Conservation (phyloP, 35 echinoderm and acorn worm species). For the Amphiura filiformis region DNA sequence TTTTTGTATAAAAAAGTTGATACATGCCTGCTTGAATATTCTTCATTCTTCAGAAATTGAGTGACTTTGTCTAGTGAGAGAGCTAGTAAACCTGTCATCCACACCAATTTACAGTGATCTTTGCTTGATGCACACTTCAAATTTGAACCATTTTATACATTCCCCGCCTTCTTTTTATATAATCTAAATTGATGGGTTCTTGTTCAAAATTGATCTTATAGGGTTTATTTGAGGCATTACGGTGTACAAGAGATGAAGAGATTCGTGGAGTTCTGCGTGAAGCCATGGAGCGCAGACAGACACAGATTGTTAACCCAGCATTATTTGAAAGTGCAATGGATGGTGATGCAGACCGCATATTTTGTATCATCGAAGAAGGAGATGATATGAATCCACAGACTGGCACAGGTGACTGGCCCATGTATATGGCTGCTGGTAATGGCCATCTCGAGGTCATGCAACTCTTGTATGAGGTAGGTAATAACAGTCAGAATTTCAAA, state of each 20-base stretch:
- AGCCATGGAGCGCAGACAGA: conserved; percentile 68
- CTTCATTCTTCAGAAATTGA: too few relatives aligned
- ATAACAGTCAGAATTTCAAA: background rate
- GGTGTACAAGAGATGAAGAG: conserved; percentile 24
- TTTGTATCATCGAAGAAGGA: conserved; percentile 77
- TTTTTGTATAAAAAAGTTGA: too few relatives aligned
- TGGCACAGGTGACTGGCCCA: conserved; percentile 85
- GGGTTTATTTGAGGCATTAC: conserved; percentile 60
- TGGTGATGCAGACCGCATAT: conserved; percentile 71
- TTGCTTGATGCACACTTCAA: too few relatives aligned
- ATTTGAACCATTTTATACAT: too few relatives aligned
- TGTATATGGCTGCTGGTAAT: conserved; percentile 86
- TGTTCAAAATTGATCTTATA: too few relatives aligned
- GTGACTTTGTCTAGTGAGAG: too few relatives aligned
- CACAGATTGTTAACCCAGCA: conserved; percentile 62
- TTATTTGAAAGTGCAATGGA: conserved; percentile 91
- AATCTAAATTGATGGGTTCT: too few relatives aligned
- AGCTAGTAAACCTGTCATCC: too few relatives aligned
- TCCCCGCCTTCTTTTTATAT: too few relatives aligned
- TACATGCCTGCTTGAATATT: too few relatives aligned
- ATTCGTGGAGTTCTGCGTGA: conserved; percentile 47
- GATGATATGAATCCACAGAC: conserved; percentile 94
- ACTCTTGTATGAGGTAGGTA: conserved; percentile 74
- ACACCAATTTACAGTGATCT: too few relatives aligned
- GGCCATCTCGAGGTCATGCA: conserved; percentile 72